Conservation (phyloP, 1,140 invertebrate genomes). For the Neodiprion pinetum region DNA sequence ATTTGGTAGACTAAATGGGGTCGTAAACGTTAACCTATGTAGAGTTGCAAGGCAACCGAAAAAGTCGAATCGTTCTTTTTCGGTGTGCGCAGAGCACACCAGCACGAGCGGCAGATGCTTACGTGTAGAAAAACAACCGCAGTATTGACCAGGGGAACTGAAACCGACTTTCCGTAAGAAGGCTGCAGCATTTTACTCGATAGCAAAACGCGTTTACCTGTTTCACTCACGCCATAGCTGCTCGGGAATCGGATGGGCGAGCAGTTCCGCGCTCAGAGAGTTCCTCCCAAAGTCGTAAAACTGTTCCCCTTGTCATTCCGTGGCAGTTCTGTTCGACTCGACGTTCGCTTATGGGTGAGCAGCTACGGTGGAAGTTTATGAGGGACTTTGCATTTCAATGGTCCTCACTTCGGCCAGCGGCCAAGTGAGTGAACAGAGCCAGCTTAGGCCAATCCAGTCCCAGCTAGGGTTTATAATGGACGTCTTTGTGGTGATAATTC, state of each 20-base stretch:
- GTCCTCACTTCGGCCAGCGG: constrained; percentile 17
- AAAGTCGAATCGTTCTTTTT: no score
- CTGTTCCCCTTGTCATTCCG: constrained; percentile 14
- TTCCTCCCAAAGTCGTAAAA: constrained; percentile 28
- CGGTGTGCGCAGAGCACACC: no score
- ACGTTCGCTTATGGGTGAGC: constrained; percentile 25
- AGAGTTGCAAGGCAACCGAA: no score
- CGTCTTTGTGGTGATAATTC: constrained; percentile 29
- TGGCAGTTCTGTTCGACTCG: constrained; percentile 5
- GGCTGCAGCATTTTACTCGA: neutral
- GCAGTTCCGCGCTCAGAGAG: neutral
- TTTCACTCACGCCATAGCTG: neutral
- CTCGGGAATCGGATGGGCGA: neutral
- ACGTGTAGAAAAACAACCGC: no score
- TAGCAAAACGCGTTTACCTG: neutral
- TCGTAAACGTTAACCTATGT: no score
- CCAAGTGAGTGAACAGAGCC: neutral
- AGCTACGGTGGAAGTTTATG: constrained; percentile 32
- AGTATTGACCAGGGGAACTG: no score
- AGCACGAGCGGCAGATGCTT: no score
- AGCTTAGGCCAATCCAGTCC: no score
- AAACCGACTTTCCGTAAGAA: no score
- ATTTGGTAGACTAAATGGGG: no score
- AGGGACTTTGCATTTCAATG: constrained; percentile 35
- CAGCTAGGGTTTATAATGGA: constrained; percentile 17